Evolutionary conservation across 2,113 vertebrate species (phyloP).

Genomic region (Columba livia): DNA sequence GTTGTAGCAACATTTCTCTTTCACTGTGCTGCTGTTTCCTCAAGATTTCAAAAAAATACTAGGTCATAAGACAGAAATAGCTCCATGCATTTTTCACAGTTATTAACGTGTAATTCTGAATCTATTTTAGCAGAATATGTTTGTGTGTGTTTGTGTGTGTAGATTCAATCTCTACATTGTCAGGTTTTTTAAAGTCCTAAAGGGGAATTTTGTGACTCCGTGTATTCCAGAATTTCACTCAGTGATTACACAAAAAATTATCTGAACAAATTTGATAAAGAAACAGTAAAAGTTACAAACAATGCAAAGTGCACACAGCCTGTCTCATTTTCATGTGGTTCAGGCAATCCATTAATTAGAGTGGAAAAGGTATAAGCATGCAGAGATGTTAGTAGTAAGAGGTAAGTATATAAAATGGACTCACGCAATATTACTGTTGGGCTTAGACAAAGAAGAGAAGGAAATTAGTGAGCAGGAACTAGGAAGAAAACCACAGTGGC

Average conservation of each 20-base stretch:
- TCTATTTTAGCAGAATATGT: not conserved
- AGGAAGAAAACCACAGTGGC: not conserved
- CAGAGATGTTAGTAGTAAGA: not conserved
- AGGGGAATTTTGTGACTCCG: not conserved
- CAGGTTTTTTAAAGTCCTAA: not conserved
- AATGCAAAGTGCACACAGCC: not conserved
- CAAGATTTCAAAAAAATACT: slow-evolving; percentile 1
- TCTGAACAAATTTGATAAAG: not conserved
- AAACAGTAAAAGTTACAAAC: not conserved
- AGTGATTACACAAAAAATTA: not conserved
- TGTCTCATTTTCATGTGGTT: not conserved
- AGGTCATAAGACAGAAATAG: not conserved
- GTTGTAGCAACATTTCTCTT: not conserved
- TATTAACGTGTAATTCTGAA: not conserved
- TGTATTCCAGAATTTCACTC: not conserved
- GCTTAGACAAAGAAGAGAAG: not conserved
- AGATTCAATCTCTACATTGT: not conserved
- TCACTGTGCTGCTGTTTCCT: not conserved
- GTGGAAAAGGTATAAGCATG: not conserved
- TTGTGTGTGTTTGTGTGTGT: not conserved
- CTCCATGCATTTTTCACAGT: not conserved
- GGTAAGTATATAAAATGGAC: not conserved
- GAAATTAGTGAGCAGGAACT: not conserved
- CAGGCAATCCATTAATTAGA: not conserved
- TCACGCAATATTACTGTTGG: not conserved